These are phyloP conservation scores for Temnothorax longispinosus DNA, from an alignment of 1,140 invertebrate genomes.

Conservation along the genomic window DNA sequence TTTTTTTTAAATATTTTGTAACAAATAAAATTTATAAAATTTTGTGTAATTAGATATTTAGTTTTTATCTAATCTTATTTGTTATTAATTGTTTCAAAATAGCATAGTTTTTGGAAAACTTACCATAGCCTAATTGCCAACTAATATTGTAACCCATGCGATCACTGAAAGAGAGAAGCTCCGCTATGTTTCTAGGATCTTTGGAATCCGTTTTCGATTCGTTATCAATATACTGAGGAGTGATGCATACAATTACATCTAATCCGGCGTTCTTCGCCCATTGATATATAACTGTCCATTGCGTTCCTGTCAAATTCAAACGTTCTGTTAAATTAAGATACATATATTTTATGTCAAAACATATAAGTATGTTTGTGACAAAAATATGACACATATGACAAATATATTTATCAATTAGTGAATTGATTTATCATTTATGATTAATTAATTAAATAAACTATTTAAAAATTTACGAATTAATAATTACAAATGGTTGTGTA, in stretches of 20 bases:
- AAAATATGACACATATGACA: too few species aligned
- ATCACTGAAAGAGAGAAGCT: conserved; percentile 87
- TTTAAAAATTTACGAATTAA: neutral
- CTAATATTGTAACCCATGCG: conserved; percentile 86
- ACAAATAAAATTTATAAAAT: neutral
- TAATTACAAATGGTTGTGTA: neutral
- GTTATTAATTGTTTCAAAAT: neutral
- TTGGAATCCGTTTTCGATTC: neutral
- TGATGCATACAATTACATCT: conserved; percentile 77
- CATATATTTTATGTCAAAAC: neutral
- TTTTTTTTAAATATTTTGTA: neutral
- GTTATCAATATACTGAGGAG: conserved; percentile 62
- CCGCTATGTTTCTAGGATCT: conserved; percentile 85
- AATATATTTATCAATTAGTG: too few species aligned
- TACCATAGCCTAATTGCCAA: conserved; percentile 90
- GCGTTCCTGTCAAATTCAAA: conserved; percentile 70
- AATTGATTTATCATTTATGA: neutral
- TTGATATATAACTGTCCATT: conserved; percentile 77
- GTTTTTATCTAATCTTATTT: neutral
- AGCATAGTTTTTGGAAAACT: conserved; percentile 4
- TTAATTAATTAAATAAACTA: neutral
- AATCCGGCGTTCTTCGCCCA: conserved; percentile 80
- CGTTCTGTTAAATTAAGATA: neutral
- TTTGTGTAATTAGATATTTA: neutral
- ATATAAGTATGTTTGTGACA: neutral